Conservation (phyloP, 2,113 vertebrate species). For the Sarotherodon lohbergeri region DNA sequence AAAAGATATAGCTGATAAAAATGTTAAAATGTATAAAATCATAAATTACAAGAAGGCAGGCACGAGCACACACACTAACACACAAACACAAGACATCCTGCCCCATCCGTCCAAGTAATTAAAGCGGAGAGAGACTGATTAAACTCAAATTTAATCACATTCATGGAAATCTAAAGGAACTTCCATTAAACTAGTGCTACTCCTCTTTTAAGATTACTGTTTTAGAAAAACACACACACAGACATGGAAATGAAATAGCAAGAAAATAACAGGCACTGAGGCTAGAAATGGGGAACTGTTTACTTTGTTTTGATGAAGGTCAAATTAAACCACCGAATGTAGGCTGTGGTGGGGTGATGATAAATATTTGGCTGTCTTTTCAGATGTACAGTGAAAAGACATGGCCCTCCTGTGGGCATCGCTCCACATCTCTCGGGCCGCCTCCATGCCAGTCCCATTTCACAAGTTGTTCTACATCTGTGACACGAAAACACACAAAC, state of each 20-base stretch:
- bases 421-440: constrained; percentile 20
- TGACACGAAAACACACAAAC: constrained; percentile 7
- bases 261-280: background rate
- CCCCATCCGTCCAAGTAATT: constrained; percentile 36
- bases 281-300: background rate
- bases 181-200: background rate
- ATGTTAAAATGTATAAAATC: background rate
- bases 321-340: constrained; percentile 40
- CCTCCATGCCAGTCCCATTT: constrained; percentile 56
- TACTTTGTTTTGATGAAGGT: constrained; percentile 55
- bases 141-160: constrained; percentile 42
- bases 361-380: constrained; percentile 53
- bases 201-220: background rate
- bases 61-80: fast-evolving
- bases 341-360: constrained; percentile 10
- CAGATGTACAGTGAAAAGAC: constrained; percentile 53
- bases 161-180: constrained; percentile 15
- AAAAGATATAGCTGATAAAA: background rate
- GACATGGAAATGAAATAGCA: background rate
- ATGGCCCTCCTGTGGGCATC: constrained; percentile 49
- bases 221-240: background rate
- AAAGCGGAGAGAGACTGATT: constrained; percentile 48
- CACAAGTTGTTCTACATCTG: constrained; percentile 65
- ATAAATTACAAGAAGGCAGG: background rate
- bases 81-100: background rate